These are phyloP conservation scores for Coilia nasus DNA, from an alignment of 2,797 vertebrate species.

Conservation along the genomic window DNA sequence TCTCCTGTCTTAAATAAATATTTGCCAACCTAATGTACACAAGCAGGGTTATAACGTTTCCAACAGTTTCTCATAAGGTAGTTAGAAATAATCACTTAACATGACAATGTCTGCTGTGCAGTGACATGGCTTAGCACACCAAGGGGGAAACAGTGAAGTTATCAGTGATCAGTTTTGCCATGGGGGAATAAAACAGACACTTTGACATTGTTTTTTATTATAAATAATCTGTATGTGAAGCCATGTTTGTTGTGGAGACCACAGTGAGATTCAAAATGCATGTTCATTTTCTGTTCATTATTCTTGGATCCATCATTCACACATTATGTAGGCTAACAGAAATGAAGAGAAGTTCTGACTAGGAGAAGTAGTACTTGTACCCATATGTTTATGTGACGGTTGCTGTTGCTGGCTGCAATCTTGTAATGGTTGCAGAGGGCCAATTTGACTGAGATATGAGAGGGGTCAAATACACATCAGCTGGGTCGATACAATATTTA, in stretches of 20 bases:
- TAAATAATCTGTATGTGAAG: not conserved
- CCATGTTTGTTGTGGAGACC: not conserved
- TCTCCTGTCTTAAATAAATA: constrained; percentile 72
- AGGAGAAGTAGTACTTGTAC: not conserved
- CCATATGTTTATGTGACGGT: not conserved
- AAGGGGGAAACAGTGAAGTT: not conserved
- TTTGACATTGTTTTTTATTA: not conserved
- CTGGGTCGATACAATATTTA: not conserved
- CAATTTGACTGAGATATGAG: not conserved
- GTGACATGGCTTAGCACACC: not conserved
- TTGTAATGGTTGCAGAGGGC: no score
- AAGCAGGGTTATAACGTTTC: not conserved
- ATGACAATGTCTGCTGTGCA: not conserved
- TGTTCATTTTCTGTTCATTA: not conserved
- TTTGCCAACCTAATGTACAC: constrained; percentile 57
- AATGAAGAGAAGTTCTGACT: not conserved
- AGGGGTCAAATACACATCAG: not conserved
- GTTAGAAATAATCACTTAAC: not conserved
- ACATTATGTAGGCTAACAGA: not conserved
- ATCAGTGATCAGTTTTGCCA: not conserved
- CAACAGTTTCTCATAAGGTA: not conserved
- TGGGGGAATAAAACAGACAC: not conserved
- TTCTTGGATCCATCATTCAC: not conserved
- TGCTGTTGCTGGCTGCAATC: no score
- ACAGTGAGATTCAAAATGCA: not conserved